Percentiles rank a stretch among this genome's conserved stretches.
Evolutionary conservation across 2,113 vertebrate genomes (phyloP).

Genomic region (Antechinus stuartii): DNA sequence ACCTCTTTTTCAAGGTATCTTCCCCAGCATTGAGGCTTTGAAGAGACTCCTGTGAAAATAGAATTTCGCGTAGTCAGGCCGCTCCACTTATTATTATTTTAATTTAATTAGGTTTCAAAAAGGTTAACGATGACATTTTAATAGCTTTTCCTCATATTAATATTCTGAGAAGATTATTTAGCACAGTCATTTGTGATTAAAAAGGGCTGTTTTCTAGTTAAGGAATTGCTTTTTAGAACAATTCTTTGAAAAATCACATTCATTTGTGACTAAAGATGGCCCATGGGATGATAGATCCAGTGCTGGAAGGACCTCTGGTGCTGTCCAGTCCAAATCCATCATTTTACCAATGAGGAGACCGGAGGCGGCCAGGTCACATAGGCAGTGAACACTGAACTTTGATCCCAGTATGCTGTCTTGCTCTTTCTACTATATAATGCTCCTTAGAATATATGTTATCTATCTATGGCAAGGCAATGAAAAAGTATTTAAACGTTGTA

Average conservation of each 20-base stretch:
- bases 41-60: conserved; percentile 74
- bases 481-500: conserved; percentile 20
- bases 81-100: conserved; percentile 83
- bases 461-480: conserved; percentile 19
- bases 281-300: background rate
- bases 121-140: conserved; percentile 84
- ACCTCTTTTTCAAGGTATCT: conserved; percentile 58
- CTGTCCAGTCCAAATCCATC: background rate
- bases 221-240: conserved; percentile 81
- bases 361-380: background rate
- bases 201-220: conserved; percentile 82
- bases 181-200: conserved; percentile 80
- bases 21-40: conserved; percentile 62
- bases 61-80: conserved; percentile 72
- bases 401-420: background rate
- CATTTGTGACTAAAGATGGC: conserved; percentile 73
- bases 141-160: conserved; percentile 81
- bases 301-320: background rate
- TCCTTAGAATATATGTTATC: background rate
- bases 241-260: conserved; percentile 79
- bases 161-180: conserved; percentile 83
- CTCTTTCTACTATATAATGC: background rate
- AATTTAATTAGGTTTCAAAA: conserved; percentile 86
- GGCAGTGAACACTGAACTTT: background rate
- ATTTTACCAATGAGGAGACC: background rate